Evolutionary conservation across 2,888 invertebrate species (phyloP).

Genomic region (Napeogenes sylphis): DNA sequence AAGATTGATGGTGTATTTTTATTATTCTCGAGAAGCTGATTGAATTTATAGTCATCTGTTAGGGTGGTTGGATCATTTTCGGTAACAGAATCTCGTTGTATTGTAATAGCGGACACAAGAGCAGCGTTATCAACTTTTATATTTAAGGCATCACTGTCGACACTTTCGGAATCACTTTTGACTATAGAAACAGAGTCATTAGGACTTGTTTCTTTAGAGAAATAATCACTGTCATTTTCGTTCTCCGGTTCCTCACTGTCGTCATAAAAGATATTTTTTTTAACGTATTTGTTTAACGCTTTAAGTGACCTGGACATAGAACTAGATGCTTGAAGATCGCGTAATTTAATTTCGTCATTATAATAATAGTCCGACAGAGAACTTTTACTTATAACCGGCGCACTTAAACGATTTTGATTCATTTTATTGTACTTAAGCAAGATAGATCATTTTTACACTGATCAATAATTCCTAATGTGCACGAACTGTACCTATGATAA

Average conservation of each 20-base stretch:
- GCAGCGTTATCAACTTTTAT: neutral
- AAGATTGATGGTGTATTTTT: constrained; percentile 2
- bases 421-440: constrained; percentile 33
- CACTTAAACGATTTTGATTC: constrained; percentile 28
- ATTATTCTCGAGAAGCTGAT: constrained; percentile 45
- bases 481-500: constrained; percentile 40
- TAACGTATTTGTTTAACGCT: constrained; percentile 67
- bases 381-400: constrained; percentile 23
- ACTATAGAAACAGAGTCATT: constrained; percentile 48
- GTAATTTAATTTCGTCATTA: constrained; percentile 64
- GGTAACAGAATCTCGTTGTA: neutral
- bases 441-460: constrained; percentile 17
- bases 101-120: neutral
- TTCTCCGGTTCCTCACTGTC: constrained; percentile 46
- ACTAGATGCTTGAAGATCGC: constrained; percentile 58
- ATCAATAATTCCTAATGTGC: constrained; percentile 33
- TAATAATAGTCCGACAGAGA: constrained; percentile 29
- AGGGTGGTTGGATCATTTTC: constrained; percentile 37
- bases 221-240: constrained; percentile 56
- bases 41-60: constrained; percentile 65
- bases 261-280: constrained; percentile 65
- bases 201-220: constrained; percentile 68
- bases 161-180: constrained; percentile 62
- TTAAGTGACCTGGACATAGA: constrained; percentile 62
- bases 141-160: constrained; percentile 41